Evolutionary conservation across 2,888 invertebrate genomes (phyloP), one percentile per base, ranked within the genome.

Genomic region (Himalopsyche anomala): DNA sequence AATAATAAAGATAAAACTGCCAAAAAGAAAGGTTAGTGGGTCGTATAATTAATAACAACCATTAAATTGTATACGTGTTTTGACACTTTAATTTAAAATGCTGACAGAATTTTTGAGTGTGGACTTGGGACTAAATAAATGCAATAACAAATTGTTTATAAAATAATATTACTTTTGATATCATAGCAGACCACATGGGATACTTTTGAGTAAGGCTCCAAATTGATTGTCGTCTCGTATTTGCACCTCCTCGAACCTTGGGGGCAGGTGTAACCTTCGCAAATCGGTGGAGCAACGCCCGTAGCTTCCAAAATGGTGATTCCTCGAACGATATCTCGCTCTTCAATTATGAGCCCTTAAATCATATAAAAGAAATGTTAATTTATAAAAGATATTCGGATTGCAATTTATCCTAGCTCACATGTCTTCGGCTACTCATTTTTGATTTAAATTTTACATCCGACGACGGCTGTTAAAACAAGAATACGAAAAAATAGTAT

Each of bases 211-310:
- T 82, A 87, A 42, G 88, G 88, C 2, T 87, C 87, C 83, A 87
- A 79, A 4, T 84, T 81, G 17, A 88, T 87, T 55, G 84, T 85
- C 42, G 88, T 88, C 84, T 88, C 87, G 82, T 88, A 88, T 74
- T 87, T 83, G 56, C 88, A 88, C 80, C 88, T 88, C 17, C 88
- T 69, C 17, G 88, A 88, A 36, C 88, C 88, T 51, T 55, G 54
- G 51, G 88, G 88, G 62, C 88, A 88, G 28, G 81, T 85, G 85
- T 86, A 82, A 1, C 87, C 87, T 69, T 88, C 88, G 69, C 88
- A 88, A 19, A 85, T 82, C 19, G 88, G 88, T 11, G 88, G 88
- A 9, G 81, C 83, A 56, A 80, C 83, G 54, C 88, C 88, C 3
- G 85, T 81, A 8, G 88, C 88, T 62, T 88, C 88, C 38, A 80